These are phyloP conservation scores for Aleiodes sp. DNA, from an alignment of 1,140 invertebrate species.

Conservation along the genomic window DNA sequence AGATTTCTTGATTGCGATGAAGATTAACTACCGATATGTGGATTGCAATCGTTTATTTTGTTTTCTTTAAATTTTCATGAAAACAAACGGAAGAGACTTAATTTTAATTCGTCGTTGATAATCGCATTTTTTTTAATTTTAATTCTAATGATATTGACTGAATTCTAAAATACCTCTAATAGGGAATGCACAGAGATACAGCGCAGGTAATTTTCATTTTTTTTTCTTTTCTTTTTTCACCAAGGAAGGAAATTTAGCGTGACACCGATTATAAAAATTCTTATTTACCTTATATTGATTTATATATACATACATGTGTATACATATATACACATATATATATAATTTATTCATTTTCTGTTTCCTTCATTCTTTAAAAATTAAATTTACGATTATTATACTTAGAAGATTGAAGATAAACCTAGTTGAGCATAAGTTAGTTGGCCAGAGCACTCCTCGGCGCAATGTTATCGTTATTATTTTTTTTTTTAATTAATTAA, in stretches of 20 bases:
- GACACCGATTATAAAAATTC: conserved; percentile 34
- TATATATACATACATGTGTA: neutral
- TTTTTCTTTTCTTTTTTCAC: neutral
- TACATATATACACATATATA: neutral
- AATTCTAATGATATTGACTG: conserved; percentile 28
- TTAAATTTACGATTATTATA: conserved; percentile 26
- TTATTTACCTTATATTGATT: conserved; percentile 26
- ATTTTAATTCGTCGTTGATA: conserved; percentile 18
- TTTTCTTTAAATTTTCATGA: neutral
- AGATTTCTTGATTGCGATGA: neutral
- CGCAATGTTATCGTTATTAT: too few relatives aligned
- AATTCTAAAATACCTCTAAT: conserved; percentile 28
- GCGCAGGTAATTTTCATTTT: neutral
- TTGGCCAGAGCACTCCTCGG: conserved; percentile 58
- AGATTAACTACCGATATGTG: conserved; percentile 17
- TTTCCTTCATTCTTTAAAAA: neutral
- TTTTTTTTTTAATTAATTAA: conserved; percentile 19
- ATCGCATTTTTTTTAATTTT: conserved; percentile 10
- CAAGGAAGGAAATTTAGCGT: conserved; percentile 22
- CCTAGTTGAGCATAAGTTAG: conserved; percentile 64
- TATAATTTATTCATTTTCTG: neutral
- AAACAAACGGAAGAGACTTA: neutral
- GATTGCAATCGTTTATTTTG: conserved; percentile 4
- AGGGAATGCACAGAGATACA: conserved; percentile 16
- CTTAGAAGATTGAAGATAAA: conserved; percentile 55